Percentiles rank a stretch among this genome's conserved stretches.
Evolutionary conservation across 2,888 invertebrate species (phyloP).

Genomic region (Strigamia maritima): DNA sequence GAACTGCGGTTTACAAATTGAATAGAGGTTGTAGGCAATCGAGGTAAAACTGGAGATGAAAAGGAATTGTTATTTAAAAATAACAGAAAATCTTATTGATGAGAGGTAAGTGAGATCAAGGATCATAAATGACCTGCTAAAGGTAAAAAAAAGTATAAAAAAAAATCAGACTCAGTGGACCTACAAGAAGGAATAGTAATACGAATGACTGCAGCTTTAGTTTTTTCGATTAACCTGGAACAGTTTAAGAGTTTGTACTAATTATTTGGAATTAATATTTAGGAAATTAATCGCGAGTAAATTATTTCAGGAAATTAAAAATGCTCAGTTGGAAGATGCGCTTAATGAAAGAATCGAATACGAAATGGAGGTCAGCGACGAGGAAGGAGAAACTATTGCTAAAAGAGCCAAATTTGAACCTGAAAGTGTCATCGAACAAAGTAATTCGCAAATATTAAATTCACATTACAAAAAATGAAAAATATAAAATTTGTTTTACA

Average conservation of each 20-base stretch:
- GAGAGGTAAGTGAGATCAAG: background rate
- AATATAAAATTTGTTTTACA: background rate
- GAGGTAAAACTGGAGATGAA: background rate
- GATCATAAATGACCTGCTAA: background rate
- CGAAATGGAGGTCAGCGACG: constrained; percentile 83
- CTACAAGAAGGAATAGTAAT: background rate
- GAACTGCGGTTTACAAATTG: background rate
- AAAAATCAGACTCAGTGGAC: constrained; percentile 7
- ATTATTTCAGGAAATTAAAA: constrained; percentile 63
- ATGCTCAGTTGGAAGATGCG: constrained; percentile 64
- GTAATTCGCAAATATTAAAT: background rate
- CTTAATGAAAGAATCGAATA: constrained; percentile 67
- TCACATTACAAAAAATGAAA: no score
- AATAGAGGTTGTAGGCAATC: background rate
- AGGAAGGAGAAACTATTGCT: constrained; percentile 55
- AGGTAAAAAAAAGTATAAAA: background rate
- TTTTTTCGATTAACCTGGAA: constrained; percentile 4
- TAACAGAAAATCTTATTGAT: background rate
- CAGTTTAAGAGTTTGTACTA: constrained; percentile 4
- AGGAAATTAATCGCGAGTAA: background rate
- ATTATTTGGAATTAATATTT: background rate
- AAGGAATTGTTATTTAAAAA: background rate
- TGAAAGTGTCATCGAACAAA: constrained; percentile 32
- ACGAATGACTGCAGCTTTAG: constrained; percentile 11
- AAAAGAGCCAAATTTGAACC: constrained; percentile 39